phyloP scores from a whole-genome alignment of 2,797 vertebrate species.

The Anomalospiza imberbis region DNA sequence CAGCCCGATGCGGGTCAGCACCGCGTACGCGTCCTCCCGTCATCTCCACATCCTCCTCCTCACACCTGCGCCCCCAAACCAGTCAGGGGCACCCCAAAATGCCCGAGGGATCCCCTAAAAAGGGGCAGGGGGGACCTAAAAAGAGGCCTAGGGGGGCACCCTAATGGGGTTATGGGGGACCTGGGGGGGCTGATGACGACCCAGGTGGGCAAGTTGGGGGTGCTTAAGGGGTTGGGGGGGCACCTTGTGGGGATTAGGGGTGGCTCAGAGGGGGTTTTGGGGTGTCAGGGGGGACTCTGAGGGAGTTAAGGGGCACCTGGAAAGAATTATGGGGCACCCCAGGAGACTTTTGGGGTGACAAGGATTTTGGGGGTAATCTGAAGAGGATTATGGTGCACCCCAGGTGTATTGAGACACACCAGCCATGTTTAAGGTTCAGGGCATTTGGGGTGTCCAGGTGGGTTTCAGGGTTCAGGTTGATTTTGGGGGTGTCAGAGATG shows the following conservation, averaged over 20 bases:
- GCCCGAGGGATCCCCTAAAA: background rate
- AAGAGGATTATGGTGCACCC: no score
- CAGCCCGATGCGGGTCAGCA: constrained; percentile 92
- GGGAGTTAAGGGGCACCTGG: background rate
- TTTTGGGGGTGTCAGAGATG: accelerated
- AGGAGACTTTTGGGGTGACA: background rate
- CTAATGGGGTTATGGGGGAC: accelerated
- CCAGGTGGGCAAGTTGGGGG: background rate
- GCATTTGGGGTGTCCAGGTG: background rate
- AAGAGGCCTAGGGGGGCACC: no score
- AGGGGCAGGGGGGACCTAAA: accelerated
- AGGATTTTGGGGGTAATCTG: no score
- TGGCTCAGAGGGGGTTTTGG: background rate
- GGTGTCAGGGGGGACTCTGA: background rate
- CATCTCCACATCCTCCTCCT: constrained; percentile 94
- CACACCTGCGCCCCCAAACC: constrained; percentile 75
- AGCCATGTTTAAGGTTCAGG: background rate
- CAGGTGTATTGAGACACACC: background rate
- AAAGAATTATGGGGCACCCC: background rate
- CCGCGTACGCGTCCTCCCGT: constrained; percentile 91
- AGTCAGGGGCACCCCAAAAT: background rate
- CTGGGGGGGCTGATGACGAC: no score
- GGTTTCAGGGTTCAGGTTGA: background rate
- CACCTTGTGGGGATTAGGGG: no score
- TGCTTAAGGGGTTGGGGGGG: background rate